Percentiles rank a stretch among this genome's conserved stretches.
Evolutionary conservation across 2,113 vertebrate species (phyloP).

Genomic region (Poecile atricapillus): DNA sequence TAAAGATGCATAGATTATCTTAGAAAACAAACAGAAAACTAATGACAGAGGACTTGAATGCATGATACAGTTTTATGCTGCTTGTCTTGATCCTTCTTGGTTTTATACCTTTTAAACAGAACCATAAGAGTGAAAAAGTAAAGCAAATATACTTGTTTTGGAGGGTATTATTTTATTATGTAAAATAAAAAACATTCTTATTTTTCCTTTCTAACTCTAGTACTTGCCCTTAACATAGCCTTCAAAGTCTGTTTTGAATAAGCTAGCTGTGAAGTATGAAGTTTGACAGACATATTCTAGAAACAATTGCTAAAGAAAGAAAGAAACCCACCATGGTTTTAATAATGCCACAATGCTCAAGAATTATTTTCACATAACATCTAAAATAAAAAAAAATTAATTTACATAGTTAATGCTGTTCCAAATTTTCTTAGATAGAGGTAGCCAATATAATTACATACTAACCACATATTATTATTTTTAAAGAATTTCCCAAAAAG

Average conservation of each 20-base stretch:
- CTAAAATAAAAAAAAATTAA: not conserved
- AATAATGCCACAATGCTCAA: not conserved
- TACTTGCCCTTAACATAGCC: not conserved
- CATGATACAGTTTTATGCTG: not conserved
- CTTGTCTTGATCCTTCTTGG: not conserved
- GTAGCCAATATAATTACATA: not conserved
- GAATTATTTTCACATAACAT: not conserved
- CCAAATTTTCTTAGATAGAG: not conserved
- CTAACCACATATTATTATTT: not conserved
- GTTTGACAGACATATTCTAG: conserved; percentile 3
- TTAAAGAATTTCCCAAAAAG: not conserved
- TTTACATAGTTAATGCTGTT: not conserved
- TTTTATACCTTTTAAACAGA: not conserved
- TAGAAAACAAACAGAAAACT: not conserved
- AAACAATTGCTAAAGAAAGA: conserved; percentile 1
- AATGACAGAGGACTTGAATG: not conserved
- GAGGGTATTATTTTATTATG: not conserved
- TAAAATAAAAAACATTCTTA: not conserved
- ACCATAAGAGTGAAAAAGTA: not conserved
- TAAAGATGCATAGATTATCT: not conserved
- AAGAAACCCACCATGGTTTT: not conserved
- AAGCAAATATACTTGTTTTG: not conserved
- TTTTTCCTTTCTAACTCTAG: not conserved
- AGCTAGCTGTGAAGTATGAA: conserved; percentile 14
- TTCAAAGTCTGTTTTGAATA: conserved; percentile 32